Conservation (phyloP, 2,888 invertebrate species). For the Callyntrura sp. region DNA sequence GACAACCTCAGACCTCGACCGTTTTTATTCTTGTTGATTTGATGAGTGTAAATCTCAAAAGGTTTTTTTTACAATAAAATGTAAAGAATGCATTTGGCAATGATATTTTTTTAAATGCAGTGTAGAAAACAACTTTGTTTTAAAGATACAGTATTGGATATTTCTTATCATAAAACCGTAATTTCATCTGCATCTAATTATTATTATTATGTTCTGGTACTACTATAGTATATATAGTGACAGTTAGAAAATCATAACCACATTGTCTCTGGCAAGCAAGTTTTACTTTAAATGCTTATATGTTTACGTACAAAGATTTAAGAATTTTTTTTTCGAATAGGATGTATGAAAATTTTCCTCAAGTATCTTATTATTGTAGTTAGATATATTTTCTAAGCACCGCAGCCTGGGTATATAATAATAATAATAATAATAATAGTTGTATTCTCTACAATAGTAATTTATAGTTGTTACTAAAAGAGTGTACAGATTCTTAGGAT, state of each 20-base stretch:
- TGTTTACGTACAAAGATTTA: background rate
- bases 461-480: conserved; percentile 1
- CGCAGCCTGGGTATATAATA: background rate
- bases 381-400: background rate
- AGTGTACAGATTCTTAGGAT: background rate
- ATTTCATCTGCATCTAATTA: conserved; percentile 38
- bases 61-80: conserved; percentile 23
- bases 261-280: background rate
- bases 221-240: background rate
- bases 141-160: conserved; percentile 14
- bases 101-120: conserved; percentile 69
- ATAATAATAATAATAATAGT: background rate
- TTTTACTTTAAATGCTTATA: background rate
- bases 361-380: background rate
- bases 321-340: background rate
- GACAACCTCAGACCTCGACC: conserved; percentile 59
- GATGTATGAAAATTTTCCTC: conserved; percentile 6
- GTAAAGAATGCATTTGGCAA: conserved; percentile 76
- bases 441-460: no score
- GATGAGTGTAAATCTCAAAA: conserved; percentile 66
- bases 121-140: conserved; percentile 50
- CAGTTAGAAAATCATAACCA: background rate
- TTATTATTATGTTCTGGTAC: no score
- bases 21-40: conserved; percentile 35
- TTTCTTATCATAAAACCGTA: conserved; percentile 7